Evolutionary conservation across 2,113 vertebrate species (phyloP).

Genomic region (Indri indri): DNA sequence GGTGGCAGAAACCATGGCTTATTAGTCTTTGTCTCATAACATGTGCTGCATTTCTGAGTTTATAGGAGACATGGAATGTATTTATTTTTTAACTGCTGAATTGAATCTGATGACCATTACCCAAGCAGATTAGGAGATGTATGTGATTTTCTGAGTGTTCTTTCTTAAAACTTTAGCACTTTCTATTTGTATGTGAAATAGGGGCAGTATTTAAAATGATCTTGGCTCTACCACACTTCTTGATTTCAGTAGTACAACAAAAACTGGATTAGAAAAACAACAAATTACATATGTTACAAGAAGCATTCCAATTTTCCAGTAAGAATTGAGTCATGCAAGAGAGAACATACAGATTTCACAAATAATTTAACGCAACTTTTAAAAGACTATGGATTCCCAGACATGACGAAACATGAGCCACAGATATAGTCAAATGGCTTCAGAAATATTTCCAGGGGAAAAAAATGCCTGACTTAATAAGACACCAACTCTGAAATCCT

Average conservation of each 20-base stretch:
- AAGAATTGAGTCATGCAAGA: slow-evolving; percentile 37
- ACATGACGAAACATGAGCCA: slow-evolving; percentile 27
- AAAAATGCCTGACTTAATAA: not conserved
- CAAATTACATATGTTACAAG: slow-evolving; percentile 38
- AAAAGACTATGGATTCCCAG: slow-evolving; percentile 18
- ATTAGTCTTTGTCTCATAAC: not conserved
- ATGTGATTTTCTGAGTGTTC: not conserved
- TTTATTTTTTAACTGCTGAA: not conserved
- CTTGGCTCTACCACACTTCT: not conserved
- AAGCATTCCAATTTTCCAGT: slow-evolving; percentile 48
- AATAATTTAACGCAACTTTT: slow-evolving; percentile 48
- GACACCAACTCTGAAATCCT: slow-evolving; percentile 16
- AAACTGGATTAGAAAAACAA: not conserved
- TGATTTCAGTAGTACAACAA: not conserved
- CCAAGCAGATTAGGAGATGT: not conserved
- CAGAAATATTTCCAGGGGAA: not conserved
- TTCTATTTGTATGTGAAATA: not conserved
- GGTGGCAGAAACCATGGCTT: not conserved
- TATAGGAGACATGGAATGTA: not conserved
- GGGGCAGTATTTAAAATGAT: not conserved
- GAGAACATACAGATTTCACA: slow-evolving; percentile 8
- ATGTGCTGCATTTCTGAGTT: not conserved
- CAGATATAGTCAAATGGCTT: slow-evolving; percentile 4
- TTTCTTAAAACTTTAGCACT: not conserved
- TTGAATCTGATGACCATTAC: not conserved